Percentiles rank a stretch among this genome's conserved stretches.
Conservation (phyloP, 2,888 invertebrate genomes). For the Cantharis rustica region DNA sequence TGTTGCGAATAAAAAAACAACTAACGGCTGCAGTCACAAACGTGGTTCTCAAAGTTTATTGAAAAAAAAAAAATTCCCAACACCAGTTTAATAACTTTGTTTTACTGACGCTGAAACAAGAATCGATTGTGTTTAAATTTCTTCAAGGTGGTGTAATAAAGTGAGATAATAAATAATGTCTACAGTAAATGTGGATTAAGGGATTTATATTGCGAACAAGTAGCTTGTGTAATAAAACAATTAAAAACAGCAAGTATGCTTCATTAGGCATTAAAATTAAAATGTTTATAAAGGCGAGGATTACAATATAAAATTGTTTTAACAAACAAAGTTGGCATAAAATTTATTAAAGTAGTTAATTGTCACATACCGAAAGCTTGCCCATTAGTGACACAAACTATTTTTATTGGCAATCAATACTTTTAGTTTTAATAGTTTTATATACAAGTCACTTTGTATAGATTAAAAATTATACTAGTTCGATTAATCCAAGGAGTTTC, state of each 20-base stretch:
- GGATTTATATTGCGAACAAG: background rate
- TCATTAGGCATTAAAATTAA: background rate
- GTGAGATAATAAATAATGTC: background rate
- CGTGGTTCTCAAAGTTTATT: background rate
- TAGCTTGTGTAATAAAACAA: background rate
- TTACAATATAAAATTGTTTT: background rate
- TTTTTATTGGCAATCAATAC: background rate
- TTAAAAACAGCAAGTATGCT: background rate
- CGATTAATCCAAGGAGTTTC: too few species aligned
- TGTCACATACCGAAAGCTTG: too few species aligned
- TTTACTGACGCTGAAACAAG: background rate
- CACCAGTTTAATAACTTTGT: too few species aligned
- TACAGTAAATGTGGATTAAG: background rate
- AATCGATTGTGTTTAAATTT: background rate
- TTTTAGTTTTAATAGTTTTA: too few species aligned
- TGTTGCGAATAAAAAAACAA: background rate
- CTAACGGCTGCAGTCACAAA: background rate
- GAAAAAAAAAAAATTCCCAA: too few species aligned
- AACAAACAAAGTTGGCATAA: background rate
- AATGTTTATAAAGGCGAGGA: background rate
- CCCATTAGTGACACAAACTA: too few species aligned
- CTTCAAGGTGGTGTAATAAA: background rate
- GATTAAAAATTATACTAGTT: too few species aligned
- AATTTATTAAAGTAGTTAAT: too few species aligned
- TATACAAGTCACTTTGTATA: background rate